Base-by-base conservation (phyloP, 2,888 invertebrate genomes). In the Cephus rjabovi region DNA sequence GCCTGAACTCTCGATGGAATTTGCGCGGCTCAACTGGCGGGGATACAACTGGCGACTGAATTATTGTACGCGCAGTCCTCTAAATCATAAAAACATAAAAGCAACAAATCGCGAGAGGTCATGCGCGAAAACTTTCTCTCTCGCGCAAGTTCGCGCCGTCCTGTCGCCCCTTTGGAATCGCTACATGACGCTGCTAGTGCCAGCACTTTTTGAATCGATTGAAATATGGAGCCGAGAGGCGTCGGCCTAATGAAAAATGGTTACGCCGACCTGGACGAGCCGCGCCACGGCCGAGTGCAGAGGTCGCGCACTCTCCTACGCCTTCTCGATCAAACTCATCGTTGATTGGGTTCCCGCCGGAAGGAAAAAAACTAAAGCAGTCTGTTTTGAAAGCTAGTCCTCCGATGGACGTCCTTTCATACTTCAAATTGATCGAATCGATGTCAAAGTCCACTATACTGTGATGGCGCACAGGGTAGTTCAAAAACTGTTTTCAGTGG, bases 31-130 rank as follows among this genome's bases (percentile, higher is more conserved):
- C 86, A 84, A 86, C 75, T 71, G 75, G 81, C 79, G 84, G 85
- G 30, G 83, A 82, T 79, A 81, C 84, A 40, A 77, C 79, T 78
- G 76, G 69, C 83, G 84, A 85, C 87, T 89, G 87, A 90, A 89
- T 89, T 90, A 90, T 89, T 87, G 84, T 87, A 82, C 86, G 80
- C 80, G 82, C 82, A 80, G 77, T 83, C 83, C 87, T 82, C 85
- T 90, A 90, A 89, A 90, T 90, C 90, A 89, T 87, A 88, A 87
- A 89, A 90, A 35, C 12, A 35, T 35, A 35, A 89, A 15, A 37
- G 3, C 87, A 88, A 89, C 89, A 88, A 90, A 89, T 89, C 88
- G 87, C 88, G 77, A 80, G 56, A 77, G 74, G 68, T 73, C 30
- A 37, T 23, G 35, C 40, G 30, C 69, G 69, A 76, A 56, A 23